These are phyloP conservation scores for Pachypanchax playfairii DNA, from an alignment of 2,113 vertebrate species.

Conservation along the genomic window DNA sequence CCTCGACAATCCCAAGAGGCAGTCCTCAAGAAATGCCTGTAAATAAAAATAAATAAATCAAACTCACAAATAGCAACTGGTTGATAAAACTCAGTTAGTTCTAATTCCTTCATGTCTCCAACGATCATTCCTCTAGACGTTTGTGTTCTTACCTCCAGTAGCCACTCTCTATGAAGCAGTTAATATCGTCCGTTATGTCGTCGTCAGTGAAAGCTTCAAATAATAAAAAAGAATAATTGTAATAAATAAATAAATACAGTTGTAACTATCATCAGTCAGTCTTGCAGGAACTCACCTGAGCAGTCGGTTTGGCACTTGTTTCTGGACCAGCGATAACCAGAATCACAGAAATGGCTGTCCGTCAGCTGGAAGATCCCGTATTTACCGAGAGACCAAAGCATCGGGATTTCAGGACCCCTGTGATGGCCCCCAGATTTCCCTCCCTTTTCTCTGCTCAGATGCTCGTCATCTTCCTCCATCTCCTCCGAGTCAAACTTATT, in stretches of 20 bases:
- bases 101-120: too few relatives aligned
- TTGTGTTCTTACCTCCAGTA: constrained; percentile 11
- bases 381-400: accelerated
- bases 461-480: neutral
- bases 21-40: too few relatives aligned
- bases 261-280: too few relatives aligned
- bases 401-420: neutral
- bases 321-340: neutral
- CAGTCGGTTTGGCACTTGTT: constrained; percentile 51
- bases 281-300: constrained; percentile 5
- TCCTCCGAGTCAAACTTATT: neutral
- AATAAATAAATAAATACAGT: neutral
- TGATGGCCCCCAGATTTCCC: neutral
- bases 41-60: too few relatives aligned
- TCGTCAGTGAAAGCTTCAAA: constrained; percentile 9
- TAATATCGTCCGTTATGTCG: constrained; percentile 1
- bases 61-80: too few relatives aligned
- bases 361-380: constrained; percentile 67
- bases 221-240: neutral
- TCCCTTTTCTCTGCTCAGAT: neutral
- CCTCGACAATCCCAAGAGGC: too few relatives aligned
- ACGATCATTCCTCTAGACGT: too few relatives aligned
- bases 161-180: neutral
- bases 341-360: constrained; percentile 41
- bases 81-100: too few relatives aligned